Conservation (phyloP, 2,888 invertebrate species). For the Colostygia pectinataria region DNA sequence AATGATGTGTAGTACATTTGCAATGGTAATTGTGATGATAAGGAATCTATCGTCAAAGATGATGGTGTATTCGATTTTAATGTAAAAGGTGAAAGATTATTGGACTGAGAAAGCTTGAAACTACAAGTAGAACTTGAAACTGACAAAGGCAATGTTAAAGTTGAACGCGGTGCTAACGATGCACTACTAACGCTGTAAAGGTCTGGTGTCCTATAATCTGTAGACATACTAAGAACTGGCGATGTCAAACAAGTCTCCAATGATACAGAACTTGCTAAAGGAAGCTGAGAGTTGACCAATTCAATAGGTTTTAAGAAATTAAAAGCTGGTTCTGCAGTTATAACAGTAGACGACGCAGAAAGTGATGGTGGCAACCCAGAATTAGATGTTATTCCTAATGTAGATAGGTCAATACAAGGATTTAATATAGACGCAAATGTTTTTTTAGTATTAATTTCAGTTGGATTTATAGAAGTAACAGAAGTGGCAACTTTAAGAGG, state of each 20-base stretch:
- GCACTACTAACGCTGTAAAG: neutral
- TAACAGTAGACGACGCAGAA: neutral
- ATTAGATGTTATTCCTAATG: neutral
- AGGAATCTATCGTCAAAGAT: neutral
- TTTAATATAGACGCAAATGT: neutral
- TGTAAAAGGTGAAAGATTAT: neutral
- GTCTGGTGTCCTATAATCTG: neutral
- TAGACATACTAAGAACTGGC: neutral
- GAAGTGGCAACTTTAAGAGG: slow-evolving; percentile 2
- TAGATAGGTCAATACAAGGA: neutral
- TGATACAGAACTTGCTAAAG: neutral
- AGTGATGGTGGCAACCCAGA: neutral
- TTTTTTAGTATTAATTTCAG: neutral
- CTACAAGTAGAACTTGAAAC: neutral
- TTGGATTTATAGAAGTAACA: slow-evolving; percentile 1
- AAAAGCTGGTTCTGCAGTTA: neutral
- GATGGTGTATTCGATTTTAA: neutral
- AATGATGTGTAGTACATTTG: neutral
- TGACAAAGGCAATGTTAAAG: slow-evolving; percentile 1
- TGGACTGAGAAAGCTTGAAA: neutral
- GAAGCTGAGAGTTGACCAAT: neutral
- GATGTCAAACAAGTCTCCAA: neutral
- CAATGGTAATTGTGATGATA: neutral
- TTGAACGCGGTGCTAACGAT: neutral
- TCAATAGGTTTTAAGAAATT: too few species aligned